These are phyloP conservation scores for Epinotia brunnichana DNA, from an alignment of 2,888 invertebrate genomes.

Conservation along the genomic window DNA sequence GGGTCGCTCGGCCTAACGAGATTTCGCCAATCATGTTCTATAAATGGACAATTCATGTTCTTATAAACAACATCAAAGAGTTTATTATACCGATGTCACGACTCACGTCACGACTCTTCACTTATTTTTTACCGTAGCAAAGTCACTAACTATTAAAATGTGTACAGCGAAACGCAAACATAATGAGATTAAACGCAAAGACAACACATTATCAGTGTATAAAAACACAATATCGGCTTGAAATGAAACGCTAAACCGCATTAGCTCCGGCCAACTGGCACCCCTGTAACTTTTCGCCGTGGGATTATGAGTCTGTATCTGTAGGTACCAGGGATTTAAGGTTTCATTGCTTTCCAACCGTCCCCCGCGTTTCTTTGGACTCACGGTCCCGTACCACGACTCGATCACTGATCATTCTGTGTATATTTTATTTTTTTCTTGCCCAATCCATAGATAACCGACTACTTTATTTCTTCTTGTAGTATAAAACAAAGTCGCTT, in stretches of 20 bases:
- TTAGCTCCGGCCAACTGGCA: slow-evolving; percentile 81
- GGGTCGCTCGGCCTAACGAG: slow-evolving; percentile 39
- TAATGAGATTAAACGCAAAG: slow-evolving; percentile 67
- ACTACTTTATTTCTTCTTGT: neutral
- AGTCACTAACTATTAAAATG: neutral
- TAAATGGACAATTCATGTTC: slow-evolving; percentile 27
- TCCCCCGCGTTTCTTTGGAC: slow-evolving; percentile 51
- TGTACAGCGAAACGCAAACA: slow-evolving; percentile 46
- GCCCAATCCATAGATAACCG: too few relatives aligned
- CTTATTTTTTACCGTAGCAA: neutral
- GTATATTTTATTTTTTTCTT: too few relatives aligned
- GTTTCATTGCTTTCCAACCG: slow-evolving; percentile 78
- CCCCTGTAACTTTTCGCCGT: slow-evolving; percentile 78
- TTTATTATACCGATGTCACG: slow-evolving; percentile 15
- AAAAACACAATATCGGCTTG: slow-evolving; percentile 78
- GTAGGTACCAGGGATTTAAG: slow-evolving; percentile 84
- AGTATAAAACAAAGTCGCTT: too few relatives aligned
- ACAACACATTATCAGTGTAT: slow-evolving; percentile 67
- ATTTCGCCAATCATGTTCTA: slow-evolving; percentile 39
- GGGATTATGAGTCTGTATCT: slow-evolving; percentile 78
- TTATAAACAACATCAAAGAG: slow-evolving; percentile 26
- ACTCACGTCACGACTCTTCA: slow-evolving; percentile 1
- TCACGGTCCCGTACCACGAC: slow-evolving; percentile 48
- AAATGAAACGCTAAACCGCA: slow-evolving; percentile 82
- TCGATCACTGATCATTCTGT: neutral